Evolutionary conservation across 2,888 invertebrate genomes (phyloP).

Genomic region (Pristionchus fissidentatus): DNA sequence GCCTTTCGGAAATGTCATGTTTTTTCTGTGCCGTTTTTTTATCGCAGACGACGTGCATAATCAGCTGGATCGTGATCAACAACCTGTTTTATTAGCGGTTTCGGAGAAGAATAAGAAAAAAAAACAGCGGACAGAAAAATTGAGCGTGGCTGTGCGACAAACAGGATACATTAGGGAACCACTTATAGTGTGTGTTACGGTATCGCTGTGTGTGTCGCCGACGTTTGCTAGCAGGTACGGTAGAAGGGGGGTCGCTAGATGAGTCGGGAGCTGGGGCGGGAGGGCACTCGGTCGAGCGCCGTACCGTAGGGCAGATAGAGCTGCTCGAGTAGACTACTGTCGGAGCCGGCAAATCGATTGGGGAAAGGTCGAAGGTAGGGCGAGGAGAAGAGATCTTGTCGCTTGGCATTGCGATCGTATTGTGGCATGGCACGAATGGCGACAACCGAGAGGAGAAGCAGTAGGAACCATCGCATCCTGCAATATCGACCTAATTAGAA

Average conservation of each 20-base stretch:
- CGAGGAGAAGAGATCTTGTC: background rate
- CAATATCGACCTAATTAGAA: no score
- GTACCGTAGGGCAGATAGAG: conserved; percentile 21
- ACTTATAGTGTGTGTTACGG: background rate
- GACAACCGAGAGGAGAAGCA: conserved; percentile 2
- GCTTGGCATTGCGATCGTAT: background rate
- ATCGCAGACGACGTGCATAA: background rate
- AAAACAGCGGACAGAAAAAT: background rate
- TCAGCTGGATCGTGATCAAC: no score
- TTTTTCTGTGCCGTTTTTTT: background rate
- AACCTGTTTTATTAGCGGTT: conserved; percentile 28
- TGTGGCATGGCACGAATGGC: background rate
- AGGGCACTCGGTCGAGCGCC: conserved; percentile 13
- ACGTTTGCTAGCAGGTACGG: conserved; percentile 14
- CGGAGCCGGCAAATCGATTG: background rate
- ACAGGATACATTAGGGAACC: background rate
- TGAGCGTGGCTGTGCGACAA: background rate
- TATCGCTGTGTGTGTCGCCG: background rate
- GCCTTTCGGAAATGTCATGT: background rate
- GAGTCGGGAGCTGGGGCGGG: conserved; percentile 5
- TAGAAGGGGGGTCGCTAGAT: conserved; percentile 15
- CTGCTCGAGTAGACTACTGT: background rate
- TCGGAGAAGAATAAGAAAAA: background rate
- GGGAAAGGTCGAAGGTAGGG: conserved; percentile 8
- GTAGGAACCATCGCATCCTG: conserved; percentile 40